A percentile compares a stretch with the other conserved stretches of the same genome.
phyloP scores from a whole-genome alignment of 2,797 vertebrate genomes.

The Hypotaenidia philippensis region DNA sequence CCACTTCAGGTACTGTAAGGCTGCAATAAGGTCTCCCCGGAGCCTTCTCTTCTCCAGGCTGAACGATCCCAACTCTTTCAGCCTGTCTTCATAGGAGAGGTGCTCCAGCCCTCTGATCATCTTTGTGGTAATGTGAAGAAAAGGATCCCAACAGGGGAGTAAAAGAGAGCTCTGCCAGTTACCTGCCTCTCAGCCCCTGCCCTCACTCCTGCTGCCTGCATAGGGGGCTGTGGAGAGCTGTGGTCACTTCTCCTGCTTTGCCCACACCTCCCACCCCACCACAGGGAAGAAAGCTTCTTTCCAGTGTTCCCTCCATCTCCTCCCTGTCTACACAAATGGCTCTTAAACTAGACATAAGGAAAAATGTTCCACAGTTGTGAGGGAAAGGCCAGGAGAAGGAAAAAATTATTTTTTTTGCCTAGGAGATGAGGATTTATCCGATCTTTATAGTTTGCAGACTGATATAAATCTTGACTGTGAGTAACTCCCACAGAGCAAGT shows the following conservation, averaged over 20 bases:
- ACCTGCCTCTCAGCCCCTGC: background rate
- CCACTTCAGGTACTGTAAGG: no score
- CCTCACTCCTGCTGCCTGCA: background rate
- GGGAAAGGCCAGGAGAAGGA: background rate
- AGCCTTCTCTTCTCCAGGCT: no score
- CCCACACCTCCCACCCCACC: rapidly evolving
- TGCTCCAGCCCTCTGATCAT: no score
- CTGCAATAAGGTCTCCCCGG: no score
- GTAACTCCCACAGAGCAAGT: constrained; percentile 17
- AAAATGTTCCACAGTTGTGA: background rate
- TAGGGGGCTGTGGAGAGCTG: background rate
- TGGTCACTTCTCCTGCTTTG: background rate
- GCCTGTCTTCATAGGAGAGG: no score
- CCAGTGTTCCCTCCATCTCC: background rate
- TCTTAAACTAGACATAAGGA: background rate
- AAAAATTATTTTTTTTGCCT: background rate
- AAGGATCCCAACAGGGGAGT: background rate
- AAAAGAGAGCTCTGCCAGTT: background rate
- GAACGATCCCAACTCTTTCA: no score
- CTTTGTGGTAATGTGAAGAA: background rate
- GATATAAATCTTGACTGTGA: constrained; percentile 3
- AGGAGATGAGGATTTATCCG: background rate
- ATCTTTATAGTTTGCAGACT: background rate
- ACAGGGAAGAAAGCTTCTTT: background rate
- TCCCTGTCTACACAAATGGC: background rate